Evolutionary conservation across 2,888 invertebrate genomes (phyloP).

Genomic region (Athrips mouffetella): DNA sequence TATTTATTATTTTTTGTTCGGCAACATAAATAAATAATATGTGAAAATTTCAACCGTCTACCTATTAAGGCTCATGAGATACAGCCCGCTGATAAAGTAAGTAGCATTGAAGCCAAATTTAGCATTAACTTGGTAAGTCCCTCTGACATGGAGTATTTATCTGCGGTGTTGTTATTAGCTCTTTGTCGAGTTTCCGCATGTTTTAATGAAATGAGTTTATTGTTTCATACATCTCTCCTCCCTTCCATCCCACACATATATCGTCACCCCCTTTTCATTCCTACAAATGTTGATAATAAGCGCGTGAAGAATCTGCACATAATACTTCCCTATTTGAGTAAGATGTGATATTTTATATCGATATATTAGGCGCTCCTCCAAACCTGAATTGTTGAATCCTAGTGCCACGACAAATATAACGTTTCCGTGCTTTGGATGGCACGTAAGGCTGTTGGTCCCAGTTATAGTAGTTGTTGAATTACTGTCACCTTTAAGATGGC

Average conservation of each 20-base stretch:
- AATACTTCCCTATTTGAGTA: background rate
- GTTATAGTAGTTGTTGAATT: no score
- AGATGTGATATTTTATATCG: background rate
- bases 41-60: background rate
- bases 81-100: background rate
- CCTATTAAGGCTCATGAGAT: background rate
- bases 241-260: background rate
- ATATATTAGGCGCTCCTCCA: background rate
- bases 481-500: no score
- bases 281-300: background rate
- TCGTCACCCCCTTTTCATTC: background rate
- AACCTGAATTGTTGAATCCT: no score
- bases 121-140: background rate
- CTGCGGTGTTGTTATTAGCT: constrained; percentile 12
- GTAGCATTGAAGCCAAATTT: no score
- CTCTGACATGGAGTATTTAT: constrained; percentile 5
- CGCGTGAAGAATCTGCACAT: no score
- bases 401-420: no score
- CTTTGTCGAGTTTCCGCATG: constrained; percentile 11
- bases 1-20: background rate
- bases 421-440: no score
- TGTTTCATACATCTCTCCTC: background rate
- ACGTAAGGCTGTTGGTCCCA: no score
- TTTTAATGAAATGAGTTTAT: constrained; percentile 13
- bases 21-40: background rate